Conservation (phyloP, 2,888 invertebrate genomes). For the Phyllotreta striolata region DNA sequence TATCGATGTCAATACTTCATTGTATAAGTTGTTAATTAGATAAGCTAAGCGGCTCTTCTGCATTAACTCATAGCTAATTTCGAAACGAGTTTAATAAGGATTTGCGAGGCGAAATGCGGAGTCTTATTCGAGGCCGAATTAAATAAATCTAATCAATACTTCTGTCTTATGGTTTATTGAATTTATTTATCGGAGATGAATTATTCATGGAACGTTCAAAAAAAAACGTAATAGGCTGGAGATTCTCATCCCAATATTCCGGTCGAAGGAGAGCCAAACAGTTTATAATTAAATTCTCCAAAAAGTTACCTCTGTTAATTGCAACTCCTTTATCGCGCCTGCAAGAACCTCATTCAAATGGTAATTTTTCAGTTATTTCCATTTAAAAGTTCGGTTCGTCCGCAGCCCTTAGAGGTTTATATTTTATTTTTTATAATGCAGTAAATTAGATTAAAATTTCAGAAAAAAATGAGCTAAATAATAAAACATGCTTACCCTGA, state of each 20-base stretch:
- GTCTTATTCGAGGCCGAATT: too few species aligned
- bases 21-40: too few species aligned
- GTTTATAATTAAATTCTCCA: slow-evolving; percentile 10
- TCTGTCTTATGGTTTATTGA: not conserved
- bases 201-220: not conserved
- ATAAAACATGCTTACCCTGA: slow-evolving; percentile 56
- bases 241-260: slow-evolving; percentile 3
- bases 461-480: too few species aligned
- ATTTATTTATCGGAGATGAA: not conserved
- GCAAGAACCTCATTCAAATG: slow-evolving; percentile 10
- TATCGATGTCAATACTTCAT: too few species aligned
- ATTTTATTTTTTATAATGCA: not conserved
- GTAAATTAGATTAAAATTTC: too few species aligned
- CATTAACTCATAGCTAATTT: too few species aligned
- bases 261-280: not conserved
- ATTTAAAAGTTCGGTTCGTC: slow-evolving; percentile 11
- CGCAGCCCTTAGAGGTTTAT: not conserved
- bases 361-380: slow-evolving; percentile 16
- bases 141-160: not conserved
- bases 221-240: slow-evolving; percentile 11
- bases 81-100: too few species aligned
- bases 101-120: too few species aligned
- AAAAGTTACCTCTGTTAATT: slow-evolving; percentile 12
- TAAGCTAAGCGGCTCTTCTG: too few species aligned
- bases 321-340: slow-evolving; percentile 6